A percentile compares a stretch with the other conserved stretches of the same genome.
Conservation (phyloP, 2,113 vertebrate genomes). For the Boleophthalmus pectinirostris region DNA sequence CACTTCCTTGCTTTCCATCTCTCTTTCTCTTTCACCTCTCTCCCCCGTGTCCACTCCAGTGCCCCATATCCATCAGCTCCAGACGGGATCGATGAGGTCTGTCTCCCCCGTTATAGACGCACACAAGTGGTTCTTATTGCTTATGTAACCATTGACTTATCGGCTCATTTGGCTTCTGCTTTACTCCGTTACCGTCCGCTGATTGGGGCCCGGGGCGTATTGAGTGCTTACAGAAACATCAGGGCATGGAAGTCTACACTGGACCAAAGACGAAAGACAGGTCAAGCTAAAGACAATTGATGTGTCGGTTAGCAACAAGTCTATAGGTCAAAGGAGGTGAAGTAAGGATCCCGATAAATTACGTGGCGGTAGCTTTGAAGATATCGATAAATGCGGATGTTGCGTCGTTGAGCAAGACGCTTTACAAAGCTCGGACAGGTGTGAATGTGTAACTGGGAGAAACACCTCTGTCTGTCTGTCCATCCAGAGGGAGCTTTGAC, state of each 20-base stretch:
- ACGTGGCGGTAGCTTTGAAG: not conserved
- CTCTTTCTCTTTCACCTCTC: constrained; percentile 25
- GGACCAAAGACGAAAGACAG: not conserved
- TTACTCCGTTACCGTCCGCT: constrained; percentile 61
- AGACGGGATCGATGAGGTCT: constrained; percentile 51
- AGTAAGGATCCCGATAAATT: not conserved
- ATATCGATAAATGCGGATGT: not conserved
- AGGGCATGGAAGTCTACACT: constrained; percentile 12
- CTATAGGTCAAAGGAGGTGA: not conserved
- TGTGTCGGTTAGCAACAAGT: not conserved
- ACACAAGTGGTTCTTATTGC: constrained; percentile 56
- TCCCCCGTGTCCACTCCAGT: not conserved
- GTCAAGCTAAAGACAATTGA: constrained; percentile 1
- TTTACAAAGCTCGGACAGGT: too few relatives aligned
- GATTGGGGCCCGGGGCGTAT: constrained; percentile 37
- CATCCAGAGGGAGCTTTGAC: too few relatives aligned
- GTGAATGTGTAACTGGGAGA: too few relatives aligned
- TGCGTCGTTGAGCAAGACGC: not conserved
- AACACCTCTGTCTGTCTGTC: not conserved
- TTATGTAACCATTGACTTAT: constrained; percentile 69
- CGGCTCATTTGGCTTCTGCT: constrained; percentile 56
- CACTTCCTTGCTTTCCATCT: too few relatives aligned
- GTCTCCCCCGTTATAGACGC: constrained; percentile 50
- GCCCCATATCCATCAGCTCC: constrained; percentile 56
- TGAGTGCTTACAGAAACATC: constrained; percentile 41